Evolutionary conservation across 2,113 vertebrate species (phyloP).

Genomic region (Prochilodus magdalenae): DNA sequence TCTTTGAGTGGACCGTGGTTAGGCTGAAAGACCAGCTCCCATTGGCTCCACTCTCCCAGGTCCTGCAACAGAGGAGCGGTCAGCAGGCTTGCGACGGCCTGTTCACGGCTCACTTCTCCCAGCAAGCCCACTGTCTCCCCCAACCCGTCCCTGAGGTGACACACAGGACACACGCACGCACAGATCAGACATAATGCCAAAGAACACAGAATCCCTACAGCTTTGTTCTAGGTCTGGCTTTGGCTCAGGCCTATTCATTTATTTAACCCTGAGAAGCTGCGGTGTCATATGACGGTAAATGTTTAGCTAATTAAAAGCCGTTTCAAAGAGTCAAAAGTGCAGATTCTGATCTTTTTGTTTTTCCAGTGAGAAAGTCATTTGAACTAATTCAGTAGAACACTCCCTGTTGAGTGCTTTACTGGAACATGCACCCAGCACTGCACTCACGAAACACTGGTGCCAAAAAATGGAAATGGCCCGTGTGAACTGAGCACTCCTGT

Average conservation of each 20-base stretch:
- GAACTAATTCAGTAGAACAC: too few relatives aligned
- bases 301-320: too few relatives aligned
- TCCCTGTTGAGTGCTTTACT: too few relatives aligned
- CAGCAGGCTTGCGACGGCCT: conserved; percentile 72
- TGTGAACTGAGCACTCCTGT: too few relatives aligned
- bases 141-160: conserved; percentile 36
- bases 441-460: too few relatives aligned
- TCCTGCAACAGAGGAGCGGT: conserved; percentile 79
- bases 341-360: too few relatives aligned
- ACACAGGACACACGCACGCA: conserved; percentile 29
- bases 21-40: conserved; percentile 78
- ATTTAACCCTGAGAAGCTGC: too few relatives aligned
- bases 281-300: too few relatives aligned
- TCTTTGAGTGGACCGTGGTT: conserved; percentile 74
- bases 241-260: neutral
- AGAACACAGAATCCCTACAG: neutral
- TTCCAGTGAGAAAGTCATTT: too few relatives aligned
- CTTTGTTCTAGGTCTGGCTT: neutral
- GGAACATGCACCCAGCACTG: too few relatives aligned
- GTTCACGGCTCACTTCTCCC: conserved; percentile 68
- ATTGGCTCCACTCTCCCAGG: conserved; percentile 78
- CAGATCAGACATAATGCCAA: neutral
- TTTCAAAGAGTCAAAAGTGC: too few relatives aligned
- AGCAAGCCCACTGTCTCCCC: conserved; percentile 69
- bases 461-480: too few relatives aligned